Conservation (phyloP, 2,113 vertebrate species). For the Hirundichthys speculiger region DNA sequence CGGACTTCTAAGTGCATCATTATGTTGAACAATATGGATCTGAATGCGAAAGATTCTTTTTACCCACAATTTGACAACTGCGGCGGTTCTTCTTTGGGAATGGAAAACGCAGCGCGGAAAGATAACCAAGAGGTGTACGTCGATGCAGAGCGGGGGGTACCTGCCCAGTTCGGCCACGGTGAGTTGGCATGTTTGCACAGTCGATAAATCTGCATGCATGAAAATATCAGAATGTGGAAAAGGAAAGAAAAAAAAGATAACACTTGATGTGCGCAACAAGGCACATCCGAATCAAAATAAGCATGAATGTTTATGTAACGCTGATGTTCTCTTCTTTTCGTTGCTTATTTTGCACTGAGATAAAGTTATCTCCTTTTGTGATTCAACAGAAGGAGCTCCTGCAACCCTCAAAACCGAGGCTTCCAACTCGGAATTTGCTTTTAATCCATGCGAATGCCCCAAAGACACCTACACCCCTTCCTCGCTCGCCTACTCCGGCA, state of each 20-base stretch:
- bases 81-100: constrained; percentile 79
- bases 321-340: constrained; percentile 23
- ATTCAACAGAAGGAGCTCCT: constrained; percentile 84
- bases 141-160: constrained; percentile 77
- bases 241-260: not conserved
- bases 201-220: constrained; percentile 37
- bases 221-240: constrained; percentile 11
- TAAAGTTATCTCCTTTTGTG: constrained; percentile 59
- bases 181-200: constrained; percentile 66
- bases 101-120: constrained; percentile 76
- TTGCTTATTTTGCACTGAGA: constrained; percentile 37
- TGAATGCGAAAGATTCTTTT: constrained; percentile 90
- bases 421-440: constrained; percentile 87
- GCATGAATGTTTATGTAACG: constrained; percentile 74
- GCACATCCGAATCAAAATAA: constrained; percentile 39
- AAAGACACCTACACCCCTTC: constrained; percentile 84
- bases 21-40: constrained; percentile 95
- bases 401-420: constrained; percentile 85
- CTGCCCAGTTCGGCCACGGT: constrained; percentile 86
- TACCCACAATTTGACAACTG: constrained; percentile 89
- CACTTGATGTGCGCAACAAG: constrained; percentile 7
- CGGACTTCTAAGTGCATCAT: constrained; percentile 73
- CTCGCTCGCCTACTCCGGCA: constrained; percentile 94
- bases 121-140: constrained; percentile 80
- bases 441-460: constrained; percentile 83